A percentile compares a stretch with the other conserved stretches of the same genome.
Evolutionary conservation across 2,888 invertebrate species (phyloP).

Genomic region (Meghimatium bilineatum): DNA sequence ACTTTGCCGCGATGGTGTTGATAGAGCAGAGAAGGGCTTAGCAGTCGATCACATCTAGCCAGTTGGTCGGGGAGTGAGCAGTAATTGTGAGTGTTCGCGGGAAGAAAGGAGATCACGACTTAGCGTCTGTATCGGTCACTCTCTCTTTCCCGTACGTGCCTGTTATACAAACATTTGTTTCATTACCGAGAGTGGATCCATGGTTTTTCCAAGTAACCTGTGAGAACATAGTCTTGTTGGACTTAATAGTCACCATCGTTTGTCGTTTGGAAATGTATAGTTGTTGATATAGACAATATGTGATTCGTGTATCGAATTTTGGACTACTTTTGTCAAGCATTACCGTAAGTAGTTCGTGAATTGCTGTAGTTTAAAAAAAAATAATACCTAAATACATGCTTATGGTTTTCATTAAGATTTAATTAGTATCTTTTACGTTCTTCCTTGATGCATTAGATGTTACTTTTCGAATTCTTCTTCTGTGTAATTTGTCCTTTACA

Average conservation of each 20-base stretch:
- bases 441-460: too few species aligned
- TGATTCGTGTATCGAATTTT: neutral
- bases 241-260: neutral
- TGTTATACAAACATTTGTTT: slow-evolving; percentile 29
- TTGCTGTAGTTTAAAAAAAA: neutral
- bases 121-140: slow-evolving; percentile 21
- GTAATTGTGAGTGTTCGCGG: slow-evolving; percentile 24
- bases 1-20: slow-evolving; percentile 19
- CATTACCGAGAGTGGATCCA: slow-evolving; percentile 12
- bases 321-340: neutral
- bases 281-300: neutral
- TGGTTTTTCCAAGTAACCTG: neutral
- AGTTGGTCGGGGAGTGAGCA: slow-evolving; percentile 18
- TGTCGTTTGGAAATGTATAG: neutral
- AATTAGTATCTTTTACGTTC: too few species aligned
- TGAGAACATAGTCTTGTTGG: neutral
- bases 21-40: slow-evolving; percentile 25
- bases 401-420: too few species aligned
- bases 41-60: slow-evolving; percentile 14
- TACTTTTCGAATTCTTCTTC: too few species aligned
- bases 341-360: neutral
- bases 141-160: slow-evolving; percentile 6
- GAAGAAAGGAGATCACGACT: slow-evolving; percentile 15
- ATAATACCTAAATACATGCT: too few species aligned
- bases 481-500: too few species aligned